A percentile compares a stretch with the other conserved stretches of the same genome.
Evolutionary conservation across 2,113 vertebrate genomes (phyloP).

Genomic region (Leptobrachium leishanense): DNA sequence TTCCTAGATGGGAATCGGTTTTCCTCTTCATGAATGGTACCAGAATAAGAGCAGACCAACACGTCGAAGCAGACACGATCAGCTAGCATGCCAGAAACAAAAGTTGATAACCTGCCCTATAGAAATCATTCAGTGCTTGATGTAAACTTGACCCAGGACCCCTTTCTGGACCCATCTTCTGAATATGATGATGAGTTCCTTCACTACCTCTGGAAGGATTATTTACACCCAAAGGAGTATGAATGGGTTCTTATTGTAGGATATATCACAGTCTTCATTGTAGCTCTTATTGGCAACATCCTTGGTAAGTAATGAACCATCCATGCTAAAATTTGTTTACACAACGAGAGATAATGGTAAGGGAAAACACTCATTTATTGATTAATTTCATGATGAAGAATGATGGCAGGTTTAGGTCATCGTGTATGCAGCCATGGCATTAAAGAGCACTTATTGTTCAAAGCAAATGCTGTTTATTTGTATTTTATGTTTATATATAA

Average conservation of each 20-base stretch:
- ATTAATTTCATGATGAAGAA: too few relatives aligned
- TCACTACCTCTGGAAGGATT: conserved; percentile 91
- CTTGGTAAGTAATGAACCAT: conserved; percentile 77
- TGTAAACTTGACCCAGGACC: conserved; percentile 70
- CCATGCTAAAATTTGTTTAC: too few relatives aligned
- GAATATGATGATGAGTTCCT: conserved; percentile 94
- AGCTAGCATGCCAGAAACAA: conserved; percentile 75
- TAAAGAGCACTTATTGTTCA: too few relatives aligned
- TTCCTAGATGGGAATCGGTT: neutral
- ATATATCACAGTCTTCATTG: conserved; percentile 90
- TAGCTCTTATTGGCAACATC: conserved; percentile 89
- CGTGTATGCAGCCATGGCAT: too few relatives aligned
- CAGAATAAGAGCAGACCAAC: conserved; percentile 56
- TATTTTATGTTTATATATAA: too few relatives aligned
- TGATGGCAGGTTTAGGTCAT: too few relatives aligned
- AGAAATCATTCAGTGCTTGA: conserved; percentile 72
- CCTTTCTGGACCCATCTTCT: conserved; percentile 58
- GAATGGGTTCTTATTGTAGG: conserved; percentile 93
- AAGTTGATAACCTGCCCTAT: conserved; percentile 62
- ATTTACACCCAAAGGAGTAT: conserved; percentile 91
- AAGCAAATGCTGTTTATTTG: too few relatives aligned
- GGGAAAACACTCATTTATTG: too few relatives aligned
- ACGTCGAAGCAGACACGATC: conserved; percentile 35
- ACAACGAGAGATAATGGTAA: too few relatives aligned
- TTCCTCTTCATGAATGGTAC: conserved; percentile 59